Evolutionary conservation across 1,140 invertebrate genomes (phyloP).

Genomic region (Drosophila mojavensis): DNA sequence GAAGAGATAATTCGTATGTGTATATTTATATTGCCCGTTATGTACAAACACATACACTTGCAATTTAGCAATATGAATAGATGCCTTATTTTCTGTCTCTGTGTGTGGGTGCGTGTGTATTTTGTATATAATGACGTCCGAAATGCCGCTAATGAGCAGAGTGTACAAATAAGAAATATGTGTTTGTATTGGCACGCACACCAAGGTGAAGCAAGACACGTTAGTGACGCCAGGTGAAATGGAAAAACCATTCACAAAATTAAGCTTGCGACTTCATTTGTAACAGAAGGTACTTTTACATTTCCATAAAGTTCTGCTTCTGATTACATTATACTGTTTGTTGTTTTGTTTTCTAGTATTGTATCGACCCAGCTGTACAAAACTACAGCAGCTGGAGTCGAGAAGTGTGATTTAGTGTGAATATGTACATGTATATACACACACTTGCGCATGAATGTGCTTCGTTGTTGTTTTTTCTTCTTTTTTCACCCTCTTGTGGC

Average conservation of each 20-base stretch:
- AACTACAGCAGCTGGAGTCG: constrained; percentile 26
- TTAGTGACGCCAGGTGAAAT: constrained; percentile 19
- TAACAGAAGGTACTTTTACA: constrained; percentile 11
- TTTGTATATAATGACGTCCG: constrained; percentile 47
- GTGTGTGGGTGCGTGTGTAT: background rate
- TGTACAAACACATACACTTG: constrained; percentile 5
- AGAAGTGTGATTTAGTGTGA: constrained; percentile 1
- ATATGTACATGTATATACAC: constrained; percentile 4
- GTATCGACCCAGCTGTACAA: constrained; percentile 15
- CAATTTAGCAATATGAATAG: background rate
- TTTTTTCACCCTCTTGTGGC: constrained; percentile 61
- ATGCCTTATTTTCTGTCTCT: background rate
- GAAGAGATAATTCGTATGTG: constrained; percentile 29
- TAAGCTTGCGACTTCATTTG: constrained; percentile 5
- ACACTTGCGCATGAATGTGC: background rate
- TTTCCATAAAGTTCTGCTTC: constrained; percentile 25
- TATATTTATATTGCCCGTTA: constrained; percentile 2
- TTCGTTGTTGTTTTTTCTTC: constrained; percentile 52
- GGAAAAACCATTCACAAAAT: constrained; percentile 47
- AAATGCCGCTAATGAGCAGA: constrained; percentile 72
- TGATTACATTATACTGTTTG: constrained; percentile 24
- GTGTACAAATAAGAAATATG: constrained; percentile 35
- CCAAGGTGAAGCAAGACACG: constrained; percentile 26
- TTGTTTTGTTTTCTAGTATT: constrained; percentile 7
- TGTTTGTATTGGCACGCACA: constrained; percentile 31